Evolutionary conservation across 2,888 invertebrate genomes (phyloP).

Genomic region (Cyclophora albipunctata): DNA sequence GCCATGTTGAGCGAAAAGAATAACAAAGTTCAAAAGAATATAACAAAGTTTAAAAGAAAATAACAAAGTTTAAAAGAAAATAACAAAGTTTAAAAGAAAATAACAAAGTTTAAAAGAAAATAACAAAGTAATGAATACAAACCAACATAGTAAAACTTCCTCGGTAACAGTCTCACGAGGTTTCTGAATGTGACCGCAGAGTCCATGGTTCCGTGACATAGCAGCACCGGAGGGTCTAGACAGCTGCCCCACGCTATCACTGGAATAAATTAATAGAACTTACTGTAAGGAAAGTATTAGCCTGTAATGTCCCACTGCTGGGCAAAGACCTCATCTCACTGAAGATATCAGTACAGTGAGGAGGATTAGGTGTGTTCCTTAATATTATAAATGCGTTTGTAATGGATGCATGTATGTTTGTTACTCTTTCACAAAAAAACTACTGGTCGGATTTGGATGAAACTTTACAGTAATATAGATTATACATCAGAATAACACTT

Average conservation of each 20-base stretch:
- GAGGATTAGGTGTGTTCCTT: too few relatives aligned
- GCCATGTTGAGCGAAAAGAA: not conserved
- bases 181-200: conserved; percentile 76
- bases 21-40: not conserved
- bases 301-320: too few relatives aligned
- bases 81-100: not conserved
- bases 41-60: too few relatives aligned
- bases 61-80: too few relatives aligned
- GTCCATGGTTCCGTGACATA: conserved; percentile 76
- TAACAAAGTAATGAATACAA: conserved; percentile 7
- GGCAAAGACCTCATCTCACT: too few relatives aligned
- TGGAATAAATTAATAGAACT: conserved; percentile 32
- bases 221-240: conserved; percentile 67
- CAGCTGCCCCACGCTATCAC: conserved; percentile 78
- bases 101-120: not conserved
- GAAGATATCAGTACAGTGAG: too few relatives aligned
- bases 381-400: too few relatives aligned
- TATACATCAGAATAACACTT: too few relatives aligned
- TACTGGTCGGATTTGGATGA: too few relatives aligned
- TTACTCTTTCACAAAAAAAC: too few relatives aligned
- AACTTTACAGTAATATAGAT: too few relatives aligned
- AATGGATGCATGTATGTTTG: too few relatives aligned
- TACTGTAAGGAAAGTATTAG: not conserved
- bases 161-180: conserved; percentile 70
- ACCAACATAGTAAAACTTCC: conserved; percentile 57